Evolutionary conservation across 2,113 vertebrate genomes (phyloP).

Genomic region (Rattus norvegicus): DNA sequence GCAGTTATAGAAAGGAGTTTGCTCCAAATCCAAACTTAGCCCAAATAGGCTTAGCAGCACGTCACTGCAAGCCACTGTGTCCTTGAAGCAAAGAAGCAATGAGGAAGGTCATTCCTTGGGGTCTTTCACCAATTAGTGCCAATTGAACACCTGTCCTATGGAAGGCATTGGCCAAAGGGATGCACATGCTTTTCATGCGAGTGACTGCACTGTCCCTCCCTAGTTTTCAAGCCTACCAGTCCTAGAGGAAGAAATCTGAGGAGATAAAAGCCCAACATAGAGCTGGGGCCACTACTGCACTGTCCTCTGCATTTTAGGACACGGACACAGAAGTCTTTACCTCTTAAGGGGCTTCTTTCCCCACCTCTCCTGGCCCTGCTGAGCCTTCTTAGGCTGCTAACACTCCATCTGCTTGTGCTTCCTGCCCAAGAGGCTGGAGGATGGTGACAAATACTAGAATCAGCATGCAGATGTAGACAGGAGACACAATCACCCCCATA

Average conservation of each 20-base stretch:
- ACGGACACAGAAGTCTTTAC: neutral
- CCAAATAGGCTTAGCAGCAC: neutral
- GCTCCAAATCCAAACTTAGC: neutral
- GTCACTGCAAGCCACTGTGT: neutral
- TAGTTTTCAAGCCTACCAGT: constrained; percentile 16
- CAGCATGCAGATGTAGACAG: constrained; percentile 31
- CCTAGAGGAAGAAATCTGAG: neutral
- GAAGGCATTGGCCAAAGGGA: neutral
- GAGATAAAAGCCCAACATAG: neutral
- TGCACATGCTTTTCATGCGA: neutral
- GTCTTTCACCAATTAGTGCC: neutral
- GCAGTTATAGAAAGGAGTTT: neutral
- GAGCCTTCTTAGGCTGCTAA: neutral
- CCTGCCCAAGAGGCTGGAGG: constrained; percentile 16
- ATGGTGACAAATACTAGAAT: constrained; percentile 26
- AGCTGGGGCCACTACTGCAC: neutral
- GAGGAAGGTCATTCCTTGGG: neutral
- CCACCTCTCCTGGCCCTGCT: neutral
- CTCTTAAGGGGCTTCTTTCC: neutral
- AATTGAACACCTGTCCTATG: neutral
- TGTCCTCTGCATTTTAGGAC: neutral
- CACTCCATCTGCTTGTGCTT: constrained; percentile 23
- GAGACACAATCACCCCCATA: neutral
- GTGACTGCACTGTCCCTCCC: neutral
- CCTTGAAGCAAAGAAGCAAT: neutral